Percentiles rank a stretch among this genome's conserved stretches.
Evolutionary conservation across 2,888 invertebrate genomes (phyloP).

Genomic region (Andrena fulva): DNA sequence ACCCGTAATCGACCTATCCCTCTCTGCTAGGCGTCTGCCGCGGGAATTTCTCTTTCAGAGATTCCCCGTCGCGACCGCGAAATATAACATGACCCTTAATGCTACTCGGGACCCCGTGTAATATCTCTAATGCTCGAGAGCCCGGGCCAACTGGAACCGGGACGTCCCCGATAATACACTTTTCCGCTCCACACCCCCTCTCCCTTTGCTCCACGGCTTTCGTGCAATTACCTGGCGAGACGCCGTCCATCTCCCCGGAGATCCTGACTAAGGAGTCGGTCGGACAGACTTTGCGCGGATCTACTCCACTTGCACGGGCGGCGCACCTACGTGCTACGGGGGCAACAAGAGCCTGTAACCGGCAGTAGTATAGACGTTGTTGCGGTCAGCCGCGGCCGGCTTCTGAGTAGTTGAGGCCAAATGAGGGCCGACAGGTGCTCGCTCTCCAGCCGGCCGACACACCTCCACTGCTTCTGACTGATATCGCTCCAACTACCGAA

Average conservation of each 20-base stretch:
- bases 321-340: slow-evolving; percentile 55
- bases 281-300: slow-evolving; percentile 67
- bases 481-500: background rate
- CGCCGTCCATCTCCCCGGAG: slow-evolving; percentile 74
- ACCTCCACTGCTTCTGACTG: slow-evolving; percentile 38
- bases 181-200: slow-evolving; percentile 45
- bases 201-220: slow-evolving; percentile 59
- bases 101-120: slow-evolving; percentile 48
- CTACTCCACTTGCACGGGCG: slow-evolving; percentile 64
- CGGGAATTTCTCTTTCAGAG: slow-evolving; percentile 13
- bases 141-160: slow-evolving; percentile 32
- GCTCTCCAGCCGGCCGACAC: slow-evolving; percentile 43
- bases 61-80: slow-evolving; percentile 40
- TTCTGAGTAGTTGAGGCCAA: slow-evolving; percentile 76
- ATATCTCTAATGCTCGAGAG: slow-evolving; percentile 61
- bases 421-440: slow-evolving; percentile 76
- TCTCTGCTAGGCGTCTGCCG: background rate
- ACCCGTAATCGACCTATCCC: background rate
- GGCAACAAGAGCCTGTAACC: slow-evolving; percentile 25
- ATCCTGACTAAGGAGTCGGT: slow-evolving; percentile 71
- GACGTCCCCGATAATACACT: slow-evolving; percentile 73
- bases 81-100: slow-evolving; percentile 51
- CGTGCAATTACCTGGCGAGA: slow-evolving; percentile 79
- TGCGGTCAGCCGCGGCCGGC: slow-evolving; percentile 78
- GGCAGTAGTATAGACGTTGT: slow-evolving; percentile 79